These are phyloP conservation scores for Artibeus lituratus DNA, from an alignment of 2,797 vertebrate species.

Conservation along the genomic window DNA sequence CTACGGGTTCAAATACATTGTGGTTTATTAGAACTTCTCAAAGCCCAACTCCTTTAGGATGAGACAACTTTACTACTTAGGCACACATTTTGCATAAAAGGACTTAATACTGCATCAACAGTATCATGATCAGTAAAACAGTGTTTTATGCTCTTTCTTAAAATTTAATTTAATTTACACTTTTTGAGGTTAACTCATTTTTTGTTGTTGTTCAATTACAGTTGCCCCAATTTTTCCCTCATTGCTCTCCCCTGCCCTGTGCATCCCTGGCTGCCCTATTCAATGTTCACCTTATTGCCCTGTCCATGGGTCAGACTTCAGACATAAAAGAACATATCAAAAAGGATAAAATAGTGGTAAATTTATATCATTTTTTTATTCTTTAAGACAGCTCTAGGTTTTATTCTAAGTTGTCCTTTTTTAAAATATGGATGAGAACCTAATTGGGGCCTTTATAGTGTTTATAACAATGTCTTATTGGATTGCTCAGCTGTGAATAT, in stretches of 20 bases:
- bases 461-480: background rate
- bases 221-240: no score
- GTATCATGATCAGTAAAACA: conserved; percentile 89
- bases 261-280: no score
- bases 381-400: background rate
- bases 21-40: conserved; percentile 92
- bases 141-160: conserved; percentile 77
- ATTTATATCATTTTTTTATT: background rate
- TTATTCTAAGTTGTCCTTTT: background rate
- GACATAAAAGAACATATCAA: background rate
- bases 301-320: background rate
- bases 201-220: no score
- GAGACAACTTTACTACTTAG: conserved; percentile 72
- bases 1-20: conserved; percentile 88
- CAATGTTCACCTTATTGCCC: no score
- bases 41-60: conserved; percentile 87
- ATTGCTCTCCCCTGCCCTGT: no score
- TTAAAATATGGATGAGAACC: background rate
- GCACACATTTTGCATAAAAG: conserved; percentile 90
- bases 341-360: background rate
- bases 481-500: background rate
- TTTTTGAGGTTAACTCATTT: no score
- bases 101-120: conserved; percentile 89
- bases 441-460: background rate
- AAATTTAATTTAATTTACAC: no score